These are phyloP conservation scores for Melipona bicolor DNA, from an alignment of 2,888 invertebrate species.

Conservation along the genomic window DNA sequence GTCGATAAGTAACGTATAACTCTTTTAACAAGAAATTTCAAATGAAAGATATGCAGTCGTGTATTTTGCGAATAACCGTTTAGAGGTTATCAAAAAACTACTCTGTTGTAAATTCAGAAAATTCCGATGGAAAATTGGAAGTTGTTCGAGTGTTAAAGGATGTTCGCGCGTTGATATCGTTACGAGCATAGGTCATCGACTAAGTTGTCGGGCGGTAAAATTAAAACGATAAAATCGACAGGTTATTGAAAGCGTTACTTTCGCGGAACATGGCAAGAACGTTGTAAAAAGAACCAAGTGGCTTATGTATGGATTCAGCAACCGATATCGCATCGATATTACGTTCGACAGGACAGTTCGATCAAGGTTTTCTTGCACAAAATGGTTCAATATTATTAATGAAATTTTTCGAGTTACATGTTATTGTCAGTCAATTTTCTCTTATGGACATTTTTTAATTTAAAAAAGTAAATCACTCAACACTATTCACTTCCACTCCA, in stretches of 20 bases:
- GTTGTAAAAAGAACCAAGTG: slow-evolving; percentile 26
- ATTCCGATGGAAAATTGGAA: background rate
- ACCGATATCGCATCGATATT: background rate
- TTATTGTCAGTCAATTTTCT: background rate
- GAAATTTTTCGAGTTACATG: background rate
- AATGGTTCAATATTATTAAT: background rate
- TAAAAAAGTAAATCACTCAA: background rate
- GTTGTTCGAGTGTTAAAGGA: background rate
- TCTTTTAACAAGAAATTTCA: background rate
- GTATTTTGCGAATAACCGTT: too few relatives aligned
- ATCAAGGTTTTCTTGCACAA: background rate
- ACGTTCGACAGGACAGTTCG: background rate
- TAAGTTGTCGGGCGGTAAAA: background rate
- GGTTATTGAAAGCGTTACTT: slow-evolving; percentile 1
- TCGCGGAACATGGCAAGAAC: background rate
- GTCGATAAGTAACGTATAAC: background rate
- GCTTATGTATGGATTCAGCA: background rate
- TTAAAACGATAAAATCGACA: slow-evolving; percentile 32
- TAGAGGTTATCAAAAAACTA: background rate
- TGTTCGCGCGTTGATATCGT: slow-evolving; percentile 11
- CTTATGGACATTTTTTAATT: background rate
- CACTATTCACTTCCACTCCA: background rate
- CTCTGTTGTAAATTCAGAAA: background rate
- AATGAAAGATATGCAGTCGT: background rate
- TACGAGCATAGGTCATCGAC: slow-evolving; percentile 12